Evolutionary conservation across 2,888 invertebrate species (phyloP), one percentile per base, ranked within the genome.

Genomic region (Drosophila demipolita): DNA sequence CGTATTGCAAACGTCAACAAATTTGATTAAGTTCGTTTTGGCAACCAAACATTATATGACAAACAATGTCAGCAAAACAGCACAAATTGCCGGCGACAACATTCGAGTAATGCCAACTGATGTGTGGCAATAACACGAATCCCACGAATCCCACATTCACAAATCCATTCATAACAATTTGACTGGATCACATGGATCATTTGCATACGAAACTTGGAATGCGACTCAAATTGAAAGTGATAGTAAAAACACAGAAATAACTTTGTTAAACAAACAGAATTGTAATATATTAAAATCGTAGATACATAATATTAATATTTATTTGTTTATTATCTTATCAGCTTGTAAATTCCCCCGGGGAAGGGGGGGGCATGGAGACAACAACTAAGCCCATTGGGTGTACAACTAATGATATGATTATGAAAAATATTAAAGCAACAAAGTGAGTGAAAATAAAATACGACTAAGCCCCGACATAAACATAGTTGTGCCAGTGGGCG

Each of bases 351-450:
- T 62, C 65, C 57, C 54, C 48, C 17, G 63, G 62, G 23, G 66
- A 1, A 5, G 65, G 62, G 64, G 68, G 65, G 62, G 66, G 29
- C 6, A 63, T 60, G 64, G 69, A 55, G 62, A 40, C 45, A 52
- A 55, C 72, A 81, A 78, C 81, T 80, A 83, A 74, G 69, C 65
- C 81, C 81, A 80, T 73, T 81, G 75, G 78, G 71, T 69, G 70
- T 23, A 45, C 71, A 75, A 75, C 75, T 87, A 82, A 87, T 89
- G 85, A 82, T 89, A 87, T 89, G 85, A 87, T 87, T 87, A 87
- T 89, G 78, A 82, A 85, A 87, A 81, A 80, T 83, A 78, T 80
- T 74, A 78, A 75, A 80, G 78, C 62, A 74, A 70, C 71, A 20
- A 52, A 65, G 58, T 68, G 78, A 80, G 66, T 69, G 70, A 71